Evolutionary conservation across 2,113 vertebrate genomes (phyloP).

Genomic region (Archocentrus centrarchus): DNA sequence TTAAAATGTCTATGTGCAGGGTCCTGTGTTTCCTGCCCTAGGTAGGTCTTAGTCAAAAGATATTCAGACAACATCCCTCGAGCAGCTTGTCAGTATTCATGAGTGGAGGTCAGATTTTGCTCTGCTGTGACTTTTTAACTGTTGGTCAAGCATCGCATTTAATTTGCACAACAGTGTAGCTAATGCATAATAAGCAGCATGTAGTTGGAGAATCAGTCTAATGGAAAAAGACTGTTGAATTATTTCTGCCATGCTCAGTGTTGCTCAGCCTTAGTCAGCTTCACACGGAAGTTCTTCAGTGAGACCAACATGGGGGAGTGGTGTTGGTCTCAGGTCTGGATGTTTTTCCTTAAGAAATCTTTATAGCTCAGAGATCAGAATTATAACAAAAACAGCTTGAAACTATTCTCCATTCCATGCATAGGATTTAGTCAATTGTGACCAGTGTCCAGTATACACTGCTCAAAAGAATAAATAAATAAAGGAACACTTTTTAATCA

Average conservation of each 20-base stretch:
- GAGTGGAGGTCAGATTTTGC: conserved; percentile 20
- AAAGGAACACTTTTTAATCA: too few relatives aligned
- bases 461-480: too few relatives aligned
- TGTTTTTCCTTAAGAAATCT: background rate
- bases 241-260: background rate
- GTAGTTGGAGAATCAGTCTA: background rate
- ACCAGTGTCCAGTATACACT: background rate
- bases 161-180: background rate
- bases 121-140: conserved; percentile 24
- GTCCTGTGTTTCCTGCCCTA: background rate
- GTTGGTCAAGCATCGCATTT: conserved; percentile 23
- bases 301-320: background rate
- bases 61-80: background rate
- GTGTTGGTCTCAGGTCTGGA: background rate
- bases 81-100: conserved; percentile 35
- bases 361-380: background rate
- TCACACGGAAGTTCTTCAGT: background rate
- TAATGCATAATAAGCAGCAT: conserved; percentile 10
- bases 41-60: conserved; percentile 6
- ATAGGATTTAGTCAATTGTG: background rate
- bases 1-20: background rate
- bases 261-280: background rate
- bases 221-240: background rate
- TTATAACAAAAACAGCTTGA: background rate
- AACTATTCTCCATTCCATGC: too few relatives aligned